Conservation (phyloP, 2,113 vertebrate genomes). For the Lasiurus cinereus region DNA sequence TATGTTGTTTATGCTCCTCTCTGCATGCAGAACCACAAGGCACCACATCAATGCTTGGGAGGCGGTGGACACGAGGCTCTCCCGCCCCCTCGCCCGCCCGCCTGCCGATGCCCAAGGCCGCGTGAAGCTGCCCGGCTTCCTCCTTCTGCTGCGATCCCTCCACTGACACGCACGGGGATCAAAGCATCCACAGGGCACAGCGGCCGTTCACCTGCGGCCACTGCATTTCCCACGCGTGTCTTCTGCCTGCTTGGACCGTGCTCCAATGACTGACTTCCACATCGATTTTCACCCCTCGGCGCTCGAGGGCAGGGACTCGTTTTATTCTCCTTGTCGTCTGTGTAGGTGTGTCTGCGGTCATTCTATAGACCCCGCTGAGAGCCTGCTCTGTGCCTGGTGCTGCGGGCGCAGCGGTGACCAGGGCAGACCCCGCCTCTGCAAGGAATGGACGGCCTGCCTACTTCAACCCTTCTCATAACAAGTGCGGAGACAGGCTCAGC, state of each 20-base stretch:
- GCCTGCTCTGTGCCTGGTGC: not conserved
- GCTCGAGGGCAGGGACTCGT: not conserved
- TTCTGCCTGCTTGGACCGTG: not conserved
- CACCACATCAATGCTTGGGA: not conserved
- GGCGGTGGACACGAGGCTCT: fast-evolving
- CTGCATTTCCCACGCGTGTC: not conserved
- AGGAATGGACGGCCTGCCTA: not conserved
- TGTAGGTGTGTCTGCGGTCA: fast-evolving
- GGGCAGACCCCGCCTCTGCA: not conserved
- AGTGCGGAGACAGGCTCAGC: not conserved
- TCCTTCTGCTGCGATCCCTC: not conserved
- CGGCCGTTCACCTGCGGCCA: not conserved
- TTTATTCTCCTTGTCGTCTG: no score
- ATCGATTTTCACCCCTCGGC: not conserved
- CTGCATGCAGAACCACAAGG: not conserved
- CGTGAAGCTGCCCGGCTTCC: not conserved
- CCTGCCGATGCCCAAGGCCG: no score
- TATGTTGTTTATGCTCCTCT: fast-evolving
- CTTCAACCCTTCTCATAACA: not conserved
- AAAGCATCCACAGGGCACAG: not conserved
- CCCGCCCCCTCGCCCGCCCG: no score
- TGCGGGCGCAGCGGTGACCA: not conserved
- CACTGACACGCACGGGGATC: not conserved
- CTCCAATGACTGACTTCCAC: not conserved
- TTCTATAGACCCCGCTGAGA: fast-evolving